phyloP scores from a whole-genome alignment of 2,888 invertebrate species.

The Noctua janthina region DNA sequence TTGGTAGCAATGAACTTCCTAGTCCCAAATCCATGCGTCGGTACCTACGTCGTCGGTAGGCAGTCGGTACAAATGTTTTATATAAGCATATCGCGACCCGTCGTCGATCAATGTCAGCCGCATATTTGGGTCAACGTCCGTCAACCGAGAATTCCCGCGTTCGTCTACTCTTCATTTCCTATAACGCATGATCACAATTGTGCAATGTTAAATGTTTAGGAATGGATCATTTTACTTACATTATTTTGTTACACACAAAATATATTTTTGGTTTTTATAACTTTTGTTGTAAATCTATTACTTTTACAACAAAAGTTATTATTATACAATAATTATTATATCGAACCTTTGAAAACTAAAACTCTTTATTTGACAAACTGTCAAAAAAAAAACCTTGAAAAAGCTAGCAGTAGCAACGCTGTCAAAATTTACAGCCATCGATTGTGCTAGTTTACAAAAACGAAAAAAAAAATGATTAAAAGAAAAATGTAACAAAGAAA shows the following conservation, averaged over 20 bases:
- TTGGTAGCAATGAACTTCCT: constrained; percentile 86
- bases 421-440: constrained; percentile 48
- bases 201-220: constrained; percentile 65
- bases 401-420: background rate
- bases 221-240: background rate
- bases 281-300: background rate
- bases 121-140: constrained; percentile 90
- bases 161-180: constrained; percentile 84
- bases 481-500: constrained; percentile 38
- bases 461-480: background rate
- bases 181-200: constrained; percentile 74
- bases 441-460: constrained; percentile 27
- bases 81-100: constrained; percentile 84
- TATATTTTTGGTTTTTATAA: background rate
- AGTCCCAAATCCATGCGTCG: constrained; percentile 80
- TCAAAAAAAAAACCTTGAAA: background rate
- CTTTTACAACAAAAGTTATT: too few species aligned
- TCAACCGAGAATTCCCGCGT: constrained; percentile 85
- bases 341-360: background rate
- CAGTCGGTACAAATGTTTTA: constrained; percentile 79
- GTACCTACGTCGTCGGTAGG: constrained; percentile 57
- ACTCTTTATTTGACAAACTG: constrained; percentile 4
- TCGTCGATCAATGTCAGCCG: constrained; percentile 90
- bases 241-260: background rate
- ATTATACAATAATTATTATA: too few species aligned